These are phyloP conservation scores for Cryptoblepharus egeriae DNA, from an alignment of 2,797 vertebrate species.

Conservation along the genomic window DNA sequence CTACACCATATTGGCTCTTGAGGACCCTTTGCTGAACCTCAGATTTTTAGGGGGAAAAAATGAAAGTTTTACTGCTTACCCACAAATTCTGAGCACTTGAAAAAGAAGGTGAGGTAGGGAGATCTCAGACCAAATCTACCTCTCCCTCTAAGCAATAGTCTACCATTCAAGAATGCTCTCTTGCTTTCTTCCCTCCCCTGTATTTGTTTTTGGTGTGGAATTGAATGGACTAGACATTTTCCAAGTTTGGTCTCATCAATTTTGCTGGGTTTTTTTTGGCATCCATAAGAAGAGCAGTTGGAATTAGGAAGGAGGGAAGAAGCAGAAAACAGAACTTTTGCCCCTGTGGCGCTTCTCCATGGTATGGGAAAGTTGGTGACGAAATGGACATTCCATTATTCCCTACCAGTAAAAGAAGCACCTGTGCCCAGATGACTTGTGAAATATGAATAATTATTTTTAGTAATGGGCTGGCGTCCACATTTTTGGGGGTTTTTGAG, in stretches of 20 bases:
- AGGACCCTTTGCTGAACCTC: too few relatives aligned
- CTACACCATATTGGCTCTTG: too few relatives aligned
- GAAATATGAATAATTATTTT: background rate
- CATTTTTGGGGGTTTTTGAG: background rate
- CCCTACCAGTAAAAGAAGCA: background rate
- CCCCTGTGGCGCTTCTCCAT: background rate
- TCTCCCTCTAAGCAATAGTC: background rate
- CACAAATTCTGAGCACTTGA: background rate
- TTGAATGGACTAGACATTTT: background rate
- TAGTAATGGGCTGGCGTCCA: background rate
- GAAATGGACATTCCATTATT: background rate
- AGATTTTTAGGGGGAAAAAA: too few relatives aligned
- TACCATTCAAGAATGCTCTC: background rate
- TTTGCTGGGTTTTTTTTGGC: too few relatives aligned
- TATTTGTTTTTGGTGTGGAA: background rate
- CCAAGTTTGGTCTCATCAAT: too few relatives aligned
- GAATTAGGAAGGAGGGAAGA: background rate
- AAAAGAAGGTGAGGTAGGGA: background rate
- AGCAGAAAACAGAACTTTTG: background rate
- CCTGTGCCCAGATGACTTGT: background rate
- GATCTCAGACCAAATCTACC: background rate
- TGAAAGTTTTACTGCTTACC: too few relatives aligned
- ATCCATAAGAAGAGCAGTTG: too few relatives aligned
- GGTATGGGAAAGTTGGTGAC: background rate
- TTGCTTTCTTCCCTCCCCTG: background rate